phyloP scores from a whole-genome alignment of 64 coral and sea anemone species.

The Dendrophyllia cribrosa region DNA sequence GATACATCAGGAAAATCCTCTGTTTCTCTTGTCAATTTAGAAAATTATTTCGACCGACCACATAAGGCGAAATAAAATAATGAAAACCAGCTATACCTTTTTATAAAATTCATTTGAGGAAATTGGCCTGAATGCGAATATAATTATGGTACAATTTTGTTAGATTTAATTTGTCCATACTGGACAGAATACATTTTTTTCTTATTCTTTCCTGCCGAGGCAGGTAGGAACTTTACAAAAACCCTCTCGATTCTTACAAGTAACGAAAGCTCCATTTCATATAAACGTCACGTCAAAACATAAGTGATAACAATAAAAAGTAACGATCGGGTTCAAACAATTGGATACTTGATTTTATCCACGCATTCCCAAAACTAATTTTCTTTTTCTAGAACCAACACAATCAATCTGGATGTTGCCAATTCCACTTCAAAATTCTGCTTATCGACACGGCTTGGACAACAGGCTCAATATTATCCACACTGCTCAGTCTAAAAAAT shows the following conservation, averaged over 20 bases:
- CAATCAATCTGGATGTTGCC: no score
- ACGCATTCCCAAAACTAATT: no score
- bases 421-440: no score
- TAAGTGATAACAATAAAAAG: not conserved
- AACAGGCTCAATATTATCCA: no score
- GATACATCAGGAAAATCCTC: not conserved
- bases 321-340: no score
- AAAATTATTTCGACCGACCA: not conserved
- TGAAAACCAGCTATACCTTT: not conserved
- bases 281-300: conserved; percentile 1
- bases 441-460: no score
- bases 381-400: no score
- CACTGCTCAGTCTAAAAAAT: no score
- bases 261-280: not conserved
- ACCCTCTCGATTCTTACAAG: not conserved
- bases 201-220: not conserved
- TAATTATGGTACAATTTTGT: not conserved
- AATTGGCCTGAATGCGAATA: not conserved
- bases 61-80: not conserved
- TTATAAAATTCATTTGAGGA: not conserved
- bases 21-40: not conserved
- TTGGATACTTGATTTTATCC: no score
- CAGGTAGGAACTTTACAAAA: not conserved
- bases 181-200: not conserved
- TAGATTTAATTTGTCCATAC: not conserved